Evolutionary conservation across 2,888 invertebrate species (phyloP), one percentile per base, ranked within the genome.

Genomic region (Sphaerophoria taeniata): DNA sequence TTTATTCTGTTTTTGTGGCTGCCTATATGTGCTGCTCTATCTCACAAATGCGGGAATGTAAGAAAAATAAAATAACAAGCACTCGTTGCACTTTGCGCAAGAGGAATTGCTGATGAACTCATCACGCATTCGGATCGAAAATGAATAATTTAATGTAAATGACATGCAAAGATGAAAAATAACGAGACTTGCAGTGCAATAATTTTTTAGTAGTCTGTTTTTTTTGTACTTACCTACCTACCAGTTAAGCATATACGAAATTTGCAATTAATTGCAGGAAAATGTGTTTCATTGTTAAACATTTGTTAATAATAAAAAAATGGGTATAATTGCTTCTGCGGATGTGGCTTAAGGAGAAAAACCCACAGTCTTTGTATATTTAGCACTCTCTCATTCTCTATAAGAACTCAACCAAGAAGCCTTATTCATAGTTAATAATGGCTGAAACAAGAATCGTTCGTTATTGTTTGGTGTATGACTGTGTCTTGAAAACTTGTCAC

Each of bases 71-170:
- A 69, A 73, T 14, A 58, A 53, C 61, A 71, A 33, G 36, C 47
- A 73, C 61, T 85, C 70, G 77, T 81, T 85, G 81, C 80, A 85
- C 69, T 85, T 85, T 85, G 85, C 69, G 76, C 81, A 85, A 77
- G 81, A 80, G 81, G 76, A 85, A 85, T 85, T 73, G 73, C 76
- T 81, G 85, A 85, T 85, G 85, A 81, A 85, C 81, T 81, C 85
- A 85, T 85, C 85, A 85, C 76, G 85, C 81, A 81, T 77, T 85
- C 72, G 56, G 73, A 81, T 85, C 53, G 76, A 77, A 81, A 85
- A 85, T 81, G 85, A 85, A 85, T 76, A 81, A 70, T 81, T 80
- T 73, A 76, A 85, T 85, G 85, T 73, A 85, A 81, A 85, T 81
- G 74, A 69, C 75, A 84, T 80, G 84, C 75, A 84, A 75, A 84